These are phyloP conservation scores for Phodopus roborovskii DNA, from an alignment of 2,113 vertebrate genomes.

Conservation along the genomic window DNA sequence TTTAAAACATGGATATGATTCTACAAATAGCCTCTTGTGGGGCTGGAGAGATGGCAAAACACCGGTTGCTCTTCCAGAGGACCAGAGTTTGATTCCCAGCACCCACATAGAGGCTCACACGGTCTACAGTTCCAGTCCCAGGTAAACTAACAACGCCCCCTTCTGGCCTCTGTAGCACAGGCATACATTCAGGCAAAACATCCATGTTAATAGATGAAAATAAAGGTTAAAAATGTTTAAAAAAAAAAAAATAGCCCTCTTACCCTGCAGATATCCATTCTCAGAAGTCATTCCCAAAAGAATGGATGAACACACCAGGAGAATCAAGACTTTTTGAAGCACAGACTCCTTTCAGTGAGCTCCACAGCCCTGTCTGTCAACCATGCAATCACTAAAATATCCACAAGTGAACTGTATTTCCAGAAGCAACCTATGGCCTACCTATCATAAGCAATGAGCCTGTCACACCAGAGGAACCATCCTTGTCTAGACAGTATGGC, in stretches of 20 bases:
- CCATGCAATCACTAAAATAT: neutral
- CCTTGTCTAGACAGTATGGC: neutral
- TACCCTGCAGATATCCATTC: no score
- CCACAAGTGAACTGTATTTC: neutral
- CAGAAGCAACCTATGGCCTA: neutral
- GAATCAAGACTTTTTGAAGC: neutral
- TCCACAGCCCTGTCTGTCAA: neutral
- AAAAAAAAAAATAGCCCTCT: neutral
- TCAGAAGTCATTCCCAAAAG: neutral
- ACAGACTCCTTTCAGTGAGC: neutral
- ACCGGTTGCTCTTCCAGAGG: neutral
- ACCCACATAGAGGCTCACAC: neutral
- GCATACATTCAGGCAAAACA: neutral
- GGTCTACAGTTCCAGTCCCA: neutral
- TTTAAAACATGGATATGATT: neutral
- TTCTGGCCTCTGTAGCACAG: neutral
- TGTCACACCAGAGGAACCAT: neutral
- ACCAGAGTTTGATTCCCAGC: neutral
- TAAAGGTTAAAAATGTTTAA: neutral
- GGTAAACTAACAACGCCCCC: neutral
- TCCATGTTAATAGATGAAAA: neutral
- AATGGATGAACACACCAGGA: neutral
- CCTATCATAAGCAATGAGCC: neutral
- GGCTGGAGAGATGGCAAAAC: neutral
- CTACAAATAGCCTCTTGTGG: neutral